phyloP scores from a whole-genome alignment of 1,140 invertebrate species.

The Cephus cinctus region DNA sequence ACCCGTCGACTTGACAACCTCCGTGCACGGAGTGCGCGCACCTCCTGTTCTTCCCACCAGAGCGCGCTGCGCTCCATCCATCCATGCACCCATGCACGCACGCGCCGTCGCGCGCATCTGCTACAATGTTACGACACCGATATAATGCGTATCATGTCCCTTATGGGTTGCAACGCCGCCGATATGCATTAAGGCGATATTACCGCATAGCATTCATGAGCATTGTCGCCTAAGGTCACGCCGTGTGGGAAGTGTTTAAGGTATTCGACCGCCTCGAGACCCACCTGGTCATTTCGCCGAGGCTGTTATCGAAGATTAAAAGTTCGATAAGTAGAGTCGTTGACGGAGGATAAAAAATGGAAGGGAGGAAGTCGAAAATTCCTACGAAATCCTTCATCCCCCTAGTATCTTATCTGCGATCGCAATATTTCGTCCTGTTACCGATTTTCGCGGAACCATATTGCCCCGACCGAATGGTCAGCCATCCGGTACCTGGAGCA shows the following conservation, averaged over 20 bases:
- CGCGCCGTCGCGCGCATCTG: neutral
- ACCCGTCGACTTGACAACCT: too few relatives aligned
- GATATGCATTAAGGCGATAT: neutral
- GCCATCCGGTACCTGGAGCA: too few relatives aligned
- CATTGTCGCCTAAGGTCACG: neutral
- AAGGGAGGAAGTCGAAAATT: too few relatives aligned
- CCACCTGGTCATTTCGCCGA: neutral
- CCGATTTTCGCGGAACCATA: too few relatives aligned
- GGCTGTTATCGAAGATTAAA: too few relatives aligned
- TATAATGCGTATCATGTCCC: constrained; percentile 4
- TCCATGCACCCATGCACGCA: neutral
- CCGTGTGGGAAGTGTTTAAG: neutral
- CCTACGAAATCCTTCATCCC: too few relatives aligned
- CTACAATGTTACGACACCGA: constrained; percentile 4
- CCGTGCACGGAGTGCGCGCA: constrained; percentile 1
- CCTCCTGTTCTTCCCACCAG: neutral
- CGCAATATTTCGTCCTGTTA: too few relatives aligned
- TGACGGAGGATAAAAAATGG: too few relatives aligned
- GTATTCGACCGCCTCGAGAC: neutral
- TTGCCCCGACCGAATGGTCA: too few relatives aligned
- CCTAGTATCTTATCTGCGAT: too few relatives aligned
- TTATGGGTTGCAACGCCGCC: neutral
- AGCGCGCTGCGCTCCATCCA: neutral
- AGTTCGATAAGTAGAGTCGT: too few relatives aligned
- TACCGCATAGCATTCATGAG: neutral